A percentile compares a stretch with the other conserved stretches of the same genome.
Conservation (phyloP, 1,140 invertebrate species). For the Panonychus citri region DNA sequence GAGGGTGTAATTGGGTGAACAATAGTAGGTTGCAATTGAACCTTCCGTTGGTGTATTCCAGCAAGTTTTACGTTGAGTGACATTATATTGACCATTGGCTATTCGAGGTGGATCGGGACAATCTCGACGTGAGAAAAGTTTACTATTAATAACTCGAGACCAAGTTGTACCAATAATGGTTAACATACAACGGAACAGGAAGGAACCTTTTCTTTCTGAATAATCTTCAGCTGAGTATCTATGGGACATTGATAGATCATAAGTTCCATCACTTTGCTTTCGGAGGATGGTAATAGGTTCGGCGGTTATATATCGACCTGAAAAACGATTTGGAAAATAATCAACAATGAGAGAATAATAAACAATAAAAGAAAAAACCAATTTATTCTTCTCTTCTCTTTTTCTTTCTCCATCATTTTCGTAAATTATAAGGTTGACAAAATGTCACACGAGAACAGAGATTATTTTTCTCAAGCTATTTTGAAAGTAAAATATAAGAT, state of each 20-base stretch:
- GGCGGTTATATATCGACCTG: conserved; percentile 10
- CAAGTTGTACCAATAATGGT: conserved; percentile 15
- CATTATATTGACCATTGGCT: conserved; percentile 12
- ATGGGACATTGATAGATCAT: conserved; percentile 14
- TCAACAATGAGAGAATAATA: too few relatives aligned
- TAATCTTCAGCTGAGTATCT: conserved; percentile 13
- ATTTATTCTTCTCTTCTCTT: too few relatives aligned
- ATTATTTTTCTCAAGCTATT: background rate
- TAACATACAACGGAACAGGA: conserved; percentile 15
- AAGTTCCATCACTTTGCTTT: conserved; percentile 13
- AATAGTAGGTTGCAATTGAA: conserved; percentile 9
- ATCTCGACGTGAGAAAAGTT: conserved; percentile 15
- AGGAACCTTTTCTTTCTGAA: conserved; percentile 12
- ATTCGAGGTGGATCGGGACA: conserved; percentile 8
- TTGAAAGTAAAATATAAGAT: background rate
- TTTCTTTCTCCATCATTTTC: background rate
- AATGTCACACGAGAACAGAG: background rate
- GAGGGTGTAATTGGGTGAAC: conserved; percentile 8
- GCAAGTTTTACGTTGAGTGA: conserved; percentile 11
- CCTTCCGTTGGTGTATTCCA: conserved; percentile 14
- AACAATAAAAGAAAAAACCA: too few relatives aligned
- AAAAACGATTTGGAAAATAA: background rate
- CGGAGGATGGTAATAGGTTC: conserved; percentile 14
- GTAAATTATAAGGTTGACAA: conserved; percentile 4
- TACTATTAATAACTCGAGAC: conserved; percentile 13